A percentile compares a stretch with the other conserved stretches of the same genome.
Evolutionary conservation across 92 coral and sea anemone genomes (phyloP).

Genomic region (Scolanthus callimorphus): DNA sequence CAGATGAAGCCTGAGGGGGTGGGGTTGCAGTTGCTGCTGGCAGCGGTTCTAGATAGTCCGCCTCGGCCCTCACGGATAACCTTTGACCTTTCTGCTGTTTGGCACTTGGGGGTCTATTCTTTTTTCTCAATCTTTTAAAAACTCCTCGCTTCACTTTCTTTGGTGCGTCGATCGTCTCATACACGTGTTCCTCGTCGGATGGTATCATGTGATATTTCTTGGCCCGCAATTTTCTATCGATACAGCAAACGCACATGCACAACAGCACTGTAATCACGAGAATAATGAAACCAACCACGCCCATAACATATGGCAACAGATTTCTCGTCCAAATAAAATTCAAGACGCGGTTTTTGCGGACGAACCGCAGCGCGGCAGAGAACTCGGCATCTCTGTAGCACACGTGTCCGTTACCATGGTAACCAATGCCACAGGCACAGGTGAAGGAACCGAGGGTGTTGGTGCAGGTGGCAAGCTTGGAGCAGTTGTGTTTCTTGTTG

Average conservation of each 20-base stretch:
- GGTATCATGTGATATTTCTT: conserved; percentile 5
- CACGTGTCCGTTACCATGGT: conserved; percentile 33
- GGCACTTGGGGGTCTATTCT: neutral
- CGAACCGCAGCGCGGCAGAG: conserved; percentile 1
- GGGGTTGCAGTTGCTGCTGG: neutral
- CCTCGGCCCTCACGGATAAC: neutral
- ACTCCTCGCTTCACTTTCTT: neutral
- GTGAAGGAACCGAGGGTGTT: conserved; percentile 23
- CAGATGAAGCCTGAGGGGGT: neutral
- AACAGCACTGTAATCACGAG: neutral
- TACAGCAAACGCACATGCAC: conserved; percentile 11
- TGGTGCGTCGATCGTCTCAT: neutral
- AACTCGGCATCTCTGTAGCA: conserved; percentile 16
- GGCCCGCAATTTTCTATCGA: neutral
- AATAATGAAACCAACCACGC: neutral
- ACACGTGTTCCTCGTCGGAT: neutral
- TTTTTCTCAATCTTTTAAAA: neutral
- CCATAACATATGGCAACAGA: conserved; percentile 8
- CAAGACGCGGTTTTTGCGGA: conserved; percentile 3
- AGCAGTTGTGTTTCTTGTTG: conserved; percentile 18
- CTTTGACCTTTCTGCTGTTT: neutral
- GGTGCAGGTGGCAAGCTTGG: conserved; percentile 19
- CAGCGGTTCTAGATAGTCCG: neutral
- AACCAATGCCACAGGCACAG: conserved; percentile 30
- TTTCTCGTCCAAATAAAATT: conserved; percentile 4